A percentile compares a stretch with the other conserved stretches of the same genome.
Conservation (phyloP, 2,113 vertebrate genomes). For the Amphiprion percula region DNA sequence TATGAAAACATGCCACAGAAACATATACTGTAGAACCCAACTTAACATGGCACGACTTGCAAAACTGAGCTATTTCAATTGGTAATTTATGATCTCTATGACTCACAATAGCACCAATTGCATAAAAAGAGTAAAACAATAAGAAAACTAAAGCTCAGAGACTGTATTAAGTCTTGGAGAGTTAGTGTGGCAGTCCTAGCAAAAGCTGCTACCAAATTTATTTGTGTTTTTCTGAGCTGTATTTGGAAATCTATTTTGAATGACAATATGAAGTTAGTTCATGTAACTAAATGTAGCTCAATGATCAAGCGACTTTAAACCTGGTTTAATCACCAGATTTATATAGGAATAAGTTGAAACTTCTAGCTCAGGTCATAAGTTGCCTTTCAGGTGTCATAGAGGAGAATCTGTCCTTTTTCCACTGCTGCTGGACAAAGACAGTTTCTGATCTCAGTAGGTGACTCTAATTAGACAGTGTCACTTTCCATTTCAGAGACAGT, state of each 20-base stretch:
- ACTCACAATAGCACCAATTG: not conserved
- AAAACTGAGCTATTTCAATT: not conserved
- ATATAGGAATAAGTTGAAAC: conserved; percentile 18
- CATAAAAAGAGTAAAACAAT: not conserved
- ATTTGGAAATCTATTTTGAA: too few species aligned
- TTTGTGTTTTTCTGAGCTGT: too few species aligned
- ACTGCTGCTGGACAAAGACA: conserved; percentile 50
- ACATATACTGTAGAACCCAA: not conserved
- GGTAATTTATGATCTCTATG: not conserved
- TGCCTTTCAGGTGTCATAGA: conserved; percentile 42
- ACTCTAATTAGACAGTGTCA: conserved; percentile 78
- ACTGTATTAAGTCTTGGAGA: not conserved
- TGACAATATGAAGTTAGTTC: too few species aligned
- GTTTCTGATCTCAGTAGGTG: conserved; percentile 73
- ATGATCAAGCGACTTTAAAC: too few species aligned
- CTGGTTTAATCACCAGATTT: conserved; percentile 4
- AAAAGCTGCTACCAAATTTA: too few species aligned
- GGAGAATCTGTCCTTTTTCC: conserved; percentile 26
- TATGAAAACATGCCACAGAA: not conserved
- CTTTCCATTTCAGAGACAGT: conserved; percentile 74
- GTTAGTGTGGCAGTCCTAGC: not conserved
- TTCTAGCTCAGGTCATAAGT: conserved; percentile 41
- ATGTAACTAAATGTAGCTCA: too few species aligned
- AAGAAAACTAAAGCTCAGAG: not conserved
- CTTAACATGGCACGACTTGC: not conserved